These are phyloP conservation scores for Drosophila aldrichi DNA, from an alignment of 2,888 invertebrate species.

Conservation along the genomic window DNA sequence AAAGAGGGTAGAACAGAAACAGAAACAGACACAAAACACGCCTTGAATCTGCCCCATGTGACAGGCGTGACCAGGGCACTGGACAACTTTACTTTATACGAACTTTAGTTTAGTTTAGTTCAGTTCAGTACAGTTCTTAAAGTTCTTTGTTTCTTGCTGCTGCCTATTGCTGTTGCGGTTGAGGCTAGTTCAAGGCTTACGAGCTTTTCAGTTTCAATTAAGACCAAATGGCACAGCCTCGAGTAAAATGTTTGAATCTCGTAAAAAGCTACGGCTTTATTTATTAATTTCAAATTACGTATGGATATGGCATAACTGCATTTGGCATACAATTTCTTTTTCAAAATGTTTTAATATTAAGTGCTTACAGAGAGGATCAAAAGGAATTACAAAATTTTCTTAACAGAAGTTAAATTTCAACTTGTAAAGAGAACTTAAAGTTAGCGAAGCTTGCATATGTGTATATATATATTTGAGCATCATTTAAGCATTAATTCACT, in stretches of 20 bases:
- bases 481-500: too few relatives aligned
- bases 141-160: slow-evolving; percentile 9
- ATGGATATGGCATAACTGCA: neutral
- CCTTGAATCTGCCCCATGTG: slow-evolving; percentile 13
- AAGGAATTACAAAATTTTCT: neutral
- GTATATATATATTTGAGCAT: too few relatives aligned
- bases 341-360: neutral
- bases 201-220: slow-evolving; percentile 14
- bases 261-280: neutral
- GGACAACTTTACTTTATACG: neutral
- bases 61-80: slow-evolving; percentile 11
- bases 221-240: neutral
- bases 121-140: slow-evolving; percentile 1
- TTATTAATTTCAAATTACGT: slow-evolving; percentile 1
- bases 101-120: slow-evolving; percentile 14
- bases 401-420: neutral
- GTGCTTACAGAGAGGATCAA: neutral
- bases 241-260: neutral
- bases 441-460: too few relatives aligned
- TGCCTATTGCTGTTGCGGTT: slow-evolving; percentile 20
- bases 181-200: neutral
- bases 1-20: slow-evolving; percentile 11
- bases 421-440: neutral
- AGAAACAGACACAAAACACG: slow-evolving; percentile 1
- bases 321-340: neutral